Conservation (phyloP, 64 coral and sea anemone species). For the Porites lutea region DNA sequence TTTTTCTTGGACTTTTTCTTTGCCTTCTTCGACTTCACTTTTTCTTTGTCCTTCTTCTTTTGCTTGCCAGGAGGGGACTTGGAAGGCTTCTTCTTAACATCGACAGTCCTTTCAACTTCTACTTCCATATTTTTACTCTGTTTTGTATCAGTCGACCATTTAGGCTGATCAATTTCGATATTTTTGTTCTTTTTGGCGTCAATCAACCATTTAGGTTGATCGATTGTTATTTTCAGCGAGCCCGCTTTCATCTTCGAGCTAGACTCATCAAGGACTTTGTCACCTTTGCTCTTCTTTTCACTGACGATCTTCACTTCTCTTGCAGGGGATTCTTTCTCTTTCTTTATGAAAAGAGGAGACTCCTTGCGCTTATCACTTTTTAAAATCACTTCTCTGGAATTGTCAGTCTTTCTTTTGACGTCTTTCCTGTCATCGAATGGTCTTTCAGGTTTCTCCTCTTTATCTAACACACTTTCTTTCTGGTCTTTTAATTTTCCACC, state of each 20-base stretch:
- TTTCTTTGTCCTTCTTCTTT: constrained; percentile 47
- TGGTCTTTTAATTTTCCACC: neutral
- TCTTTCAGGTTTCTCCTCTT: constrained; percentile 18
- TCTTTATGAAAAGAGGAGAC: constrained; percentile 2
- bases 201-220: neutral
- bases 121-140: neutral
- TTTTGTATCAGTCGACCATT: neutral
- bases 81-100: neutral
- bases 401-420: constrained; percentile 17
- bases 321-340: neutral
- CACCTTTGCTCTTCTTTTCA: neutral
- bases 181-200: neutral
- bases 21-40: constrained; percentile 24
- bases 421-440: neutral
- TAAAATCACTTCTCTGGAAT: constrained; percentile 39
- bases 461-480: neutral
- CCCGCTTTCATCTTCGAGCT: constrained; percentile 16
- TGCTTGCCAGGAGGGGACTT: constrained; percentile 28
- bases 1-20: constrained; percentile 55
- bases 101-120: neutral
- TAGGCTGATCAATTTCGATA: neutral
- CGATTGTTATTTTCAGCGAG: constrained; percentile 38
- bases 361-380: constrained; percentile 33
- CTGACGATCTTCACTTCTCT: constrained; percentile 33
- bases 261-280: neutral